Evolutionary conservation across 2,797 vertebrate genomes (phyloP), one percentile per base, ranked within the genome.

Genomic region (Microctenopoma lineatum): DNA sequence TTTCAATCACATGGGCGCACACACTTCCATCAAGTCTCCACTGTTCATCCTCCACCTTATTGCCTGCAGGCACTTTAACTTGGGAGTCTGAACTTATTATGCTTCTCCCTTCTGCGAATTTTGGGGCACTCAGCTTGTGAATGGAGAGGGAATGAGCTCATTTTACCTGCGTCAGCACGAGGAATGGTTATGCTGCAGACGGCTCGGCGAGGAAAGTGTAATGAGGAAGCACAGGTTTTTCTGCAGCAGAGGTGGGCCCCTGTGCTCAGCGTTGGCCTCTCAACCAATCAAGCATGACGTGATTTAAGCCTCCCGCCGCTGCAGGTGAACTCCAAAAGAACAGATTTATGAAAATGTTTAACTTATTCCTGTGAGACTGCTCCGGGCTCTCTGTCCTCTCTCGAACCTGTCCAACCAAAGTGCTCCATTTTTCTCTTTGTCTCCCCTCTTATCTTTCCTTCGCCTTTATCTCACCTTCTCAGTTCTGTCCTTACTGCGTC

Each of bases 11-110:
- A 64, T 55, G 38, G 79, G 74, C 71, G 25, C 62, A 73, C 70
- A 41, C 45, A 63, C 76, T 74, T 70, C 75, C 76, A 81, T 84
- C 80, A 85, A 54, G 59, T 73, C 77, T 76, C 81, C 77, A 62
- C 77, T 71, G 74, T 69, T 89, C 84, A 72, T 82, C 83, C 79
- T 82, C 78, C 65, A 79, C 75, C 83, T 86, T 83, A 78, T 76
- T 75, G 79, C 89, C 86, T 80, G 42, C 73, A 79, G 87, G 88
- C 84, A 65, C 81, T 90, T 81, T 81, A 78, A 89, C 77, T 87
- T 60, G 61, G 55, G 83, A 86, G 79, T 87, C 78, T 83, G 84
- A 85, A 84, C 83, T 87, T 88, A 88, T 87, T 89, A 87, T 81
- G 80, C 84, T 18, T 77, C 84, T 71, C 79, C 73, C 77, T 39